Conservation (phyloP, 2,113 vertebrate genomes). For the Nothoprocta perdicaria region DNA sequence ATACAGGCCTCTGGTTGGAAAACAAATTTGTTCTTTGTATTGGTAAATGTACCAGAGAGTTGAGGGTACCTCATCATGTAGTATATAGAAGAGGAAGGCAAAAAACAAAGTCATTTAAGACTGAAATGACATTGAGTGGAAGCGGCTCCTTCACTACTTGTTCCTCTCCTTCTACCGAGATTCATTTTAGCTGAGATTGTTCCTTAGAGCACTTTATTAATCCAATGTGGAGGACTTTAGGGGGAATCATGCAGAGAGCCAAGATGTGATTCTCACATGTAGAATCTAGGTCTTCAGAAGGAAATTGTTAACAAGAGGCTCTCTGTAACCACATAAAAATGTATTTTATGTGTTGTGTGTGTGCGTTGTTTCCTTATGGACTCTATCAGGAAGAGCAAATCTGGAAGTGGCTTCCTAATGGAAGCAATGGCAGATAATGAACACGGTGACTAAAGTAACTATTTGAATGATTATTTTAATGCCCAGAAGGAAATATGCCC, state of each 20-base stretch:
- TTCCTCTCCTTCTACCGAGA: not conserved
- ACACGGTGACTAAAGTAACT: slow-evolving; percentile 38
- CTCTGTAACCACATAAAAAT: not conserved
- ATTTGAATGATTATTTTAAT: slow-evolving; percentile 14
- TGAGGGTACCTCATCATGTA: not conserved
- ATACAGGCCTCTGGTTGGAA: not conserved
- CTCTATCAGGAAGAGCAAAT: not conserved
- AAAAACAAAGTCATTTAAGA: not conserved
- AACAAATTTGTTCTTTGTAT: not conserved
- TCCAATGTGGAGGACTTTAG: not conserved
- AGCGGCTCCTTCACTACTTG: not conserved
- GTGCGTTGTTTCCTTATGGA: not conserved
- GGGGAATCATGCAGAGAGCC: not conserved
- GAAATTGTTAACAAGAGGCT: not conserved
- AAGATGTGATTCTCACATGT: not conserved
- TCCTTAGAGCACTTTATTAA: slow-evolving; percentile 8
- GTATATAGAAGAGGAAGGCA: not conserved
- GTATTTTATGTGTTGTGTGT: not conserved
- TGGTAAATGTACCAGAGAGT: not conserved
- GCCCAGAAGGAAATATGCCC: slow-evolving; percentile 51
- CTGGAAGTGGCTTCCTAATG: not conserved
- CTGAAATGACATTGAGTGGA: not conserved
- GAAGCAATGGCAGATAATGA: not conserved
- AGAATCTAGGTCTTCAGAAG: not conserved
- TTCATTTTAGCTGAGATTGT: not conserved